Percentiles rank a stretch among this genome's conserved stretches.
Evolutionary conservation across 2,888 invertebrate genomes (phyloP).

Genomic region (Laspeyria flexula): DNA sequence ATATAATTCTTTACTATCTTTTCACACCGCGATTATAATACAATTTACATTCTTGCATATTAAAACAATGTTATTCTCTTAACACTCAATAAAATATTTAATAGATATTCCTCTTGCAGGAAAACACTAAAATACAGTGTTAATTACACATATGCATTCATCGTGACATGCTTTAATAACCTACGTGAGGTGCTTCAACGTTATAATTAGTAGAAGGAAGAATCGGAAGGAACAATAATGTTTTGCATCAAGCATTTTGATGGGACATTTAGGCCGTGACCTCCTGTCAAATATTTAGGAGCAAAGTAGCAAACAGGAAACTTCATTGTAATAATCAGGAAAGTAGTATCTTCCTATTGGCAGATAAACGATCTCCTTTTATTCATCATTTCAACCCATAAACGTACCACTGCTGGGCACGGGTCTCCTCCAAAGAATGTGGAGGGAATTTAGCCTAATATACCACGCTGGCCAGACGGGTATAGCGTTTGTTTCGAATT

Average conservation of each 20-base stretch:
- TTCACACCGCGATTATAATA: no score
- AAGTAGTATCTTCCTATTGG: no score
- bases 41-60: no score
- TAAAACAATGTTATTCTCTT: neutral
- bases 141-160: conserved; percentile 46
- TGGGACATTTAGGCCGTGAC: conserved; percentile 28
- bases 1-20: no score
- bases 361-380: no score
- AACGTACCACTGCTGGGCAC: no score
- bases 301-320: conserved; percentile 39
- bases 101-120: no score
- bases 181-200: conserved; percentile 11
- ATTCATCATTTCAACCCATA: no score
- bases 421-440: no score
- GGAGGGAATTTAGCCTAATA: no score
- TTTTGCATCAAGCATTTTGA: conserved; percentile 4
- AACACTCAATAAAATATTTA: neutral
- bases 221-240: conserved; percentile 10
- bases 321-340: neutral
- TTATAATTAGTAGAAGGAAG: conserved; percentile 33
- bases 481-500: no score
- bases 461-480: no score
- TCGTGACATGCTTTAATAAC: conserved; percentile 23
- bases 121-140: conserved; percentile 18
- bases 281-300: conserved; percentile 28